phyloP scores from a whole-genome alignment of 2,113 vertebrate genomes.

The Cavia porcellus region DNA sequence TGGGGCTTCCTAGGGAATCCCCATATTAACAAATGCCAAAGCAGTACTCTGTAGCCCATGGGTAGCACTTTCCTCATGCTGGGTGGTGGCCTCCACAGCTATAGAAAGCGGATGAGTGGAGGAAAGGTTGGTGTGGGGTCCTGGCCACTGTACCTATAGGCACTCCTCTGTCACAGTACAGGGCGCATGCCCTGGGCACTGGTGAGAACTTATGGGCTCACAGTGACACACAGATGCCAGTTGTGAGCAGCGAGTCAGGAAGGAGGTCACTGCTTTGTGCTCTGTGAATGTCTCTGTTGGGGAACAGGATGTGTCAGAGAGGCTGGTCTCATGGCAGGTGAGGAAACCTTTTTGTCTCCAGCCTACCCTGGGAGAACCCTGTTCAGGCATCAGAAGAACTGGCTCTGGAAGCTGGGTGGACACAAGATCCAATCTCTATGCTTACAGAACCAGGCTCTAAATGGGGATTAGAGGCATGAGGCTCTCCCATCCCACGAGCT shows the following conservation, averaged over 20 bases:
- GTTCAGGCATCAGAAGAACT: background rate
- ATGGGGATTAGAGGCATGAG: accelerated
- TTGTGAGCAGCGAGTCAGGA: background rate
- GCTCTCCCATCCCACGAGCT: background rate
- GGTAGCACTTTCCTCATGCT: background rate
- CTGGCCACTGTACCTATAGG: background rate
- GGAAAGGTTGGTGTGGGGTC: background rate
- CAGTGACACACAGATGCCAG: background rate
- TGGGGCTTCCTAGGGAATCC: background rate
- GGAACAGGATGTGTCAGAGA: background rate
- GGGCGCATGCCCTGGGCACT: background rate
- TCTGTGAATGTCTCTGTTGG: background rate
- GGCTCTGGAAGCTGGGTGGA: background rate
- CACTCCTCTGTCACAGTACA: background rate
- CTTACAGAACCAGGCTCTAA: background rate
- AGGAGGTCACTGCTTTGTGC: background rate
- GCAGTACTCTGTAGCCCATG: too few species aligned
- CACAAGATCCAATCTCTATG: background rate
- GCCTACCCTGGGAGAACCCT: background rate
- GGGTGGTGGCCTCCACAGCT: background rate
- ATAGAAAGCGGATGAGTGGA: background rate
- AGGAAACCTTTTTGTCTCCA: background rate
- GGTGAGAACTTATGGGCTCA: background rate
- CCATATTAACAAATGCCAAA: background rate
- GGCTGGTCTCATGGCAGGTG: background rate